Evolutionary conservation across 2,113 vertebrate genomes (phyloP), one percentile per base, ranked within the genome.

Genomic region (Python bivittatus): DNA sequence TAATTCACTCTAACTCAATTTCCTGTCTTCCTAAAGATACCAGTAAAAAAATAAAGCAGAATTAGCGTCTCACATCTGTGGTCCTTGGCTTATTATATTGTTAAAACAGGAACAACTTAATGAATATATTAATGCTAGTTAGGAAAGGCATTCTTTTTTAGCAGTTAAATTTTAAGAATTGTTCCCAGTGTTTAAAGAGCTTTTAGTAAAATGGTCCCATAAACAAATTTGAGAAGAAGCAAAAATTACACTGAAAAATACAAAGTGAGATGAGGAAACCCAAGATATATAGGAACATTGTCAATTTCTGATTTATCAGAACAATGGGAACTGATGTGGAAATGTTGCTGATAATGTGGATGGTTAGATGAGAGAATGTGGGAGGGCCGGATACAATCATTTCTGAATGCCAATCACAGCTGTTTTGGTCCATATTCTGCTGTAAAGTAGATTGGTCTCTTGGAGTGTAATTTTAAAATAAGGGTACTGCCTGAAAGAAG

Each of bases 11-110:
- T 0, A 88, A 93, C 17, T 84, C 86, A 33, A 27, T 89, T 92
- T 93, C 88, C 88, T 52, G 10, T 68, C 85, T 29, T 94, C 86
- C 89, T 92, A 89, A 90, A 96, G 92, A 92, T 90, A 92, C 1
- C 52, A 54, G 88, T 91, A 25, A 29, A 60, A 9, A 22, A 13
- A 29, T 25, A 83, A 91, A 23, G 27, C 72, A 95, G 91, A 96
- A 93, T 89, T 4, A 91, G 6, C 79, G 52, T 38, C 54, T 85
- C 88, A 38, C 27, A 54, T 93, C 89, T 89, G 6, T 61, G 9
- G 90, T 12, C 68, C 5, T 86, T 89, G 94, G 0, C 7, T 56
- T 58, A 52, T 61, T 42, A 56, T 94, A n/a, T n/a, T n/a, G 84
- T 89, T 23, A 44, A 58, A 52, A 33, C 15, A 52, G 17, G 17